These are phyloP conservation scores for Philonicus albiceps DNA, from an alignment of 2,888 invertebrate genomes.

Conservation along the genomic window DNA sequence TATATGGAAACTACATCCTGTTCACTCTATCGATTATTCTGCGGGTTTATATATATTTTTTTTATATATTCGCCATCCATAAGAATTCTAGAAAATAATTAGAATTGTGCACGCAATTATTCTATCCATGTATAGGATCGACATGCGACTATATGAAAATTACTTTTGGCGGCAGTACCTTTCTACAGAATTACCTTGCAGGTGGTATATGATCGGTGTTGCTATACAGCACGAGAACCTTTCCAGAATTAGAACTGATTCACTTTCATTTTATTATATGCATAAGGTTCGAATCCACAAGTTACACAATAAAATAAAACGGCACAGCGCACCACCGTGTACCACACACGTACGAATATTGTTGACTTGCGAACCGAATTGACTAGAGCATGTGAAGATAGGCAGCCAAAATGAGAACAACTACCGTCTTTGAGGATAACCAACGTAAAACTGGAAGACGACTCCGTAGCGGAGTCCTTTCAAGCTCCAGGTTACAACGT, in stretches of 20 bases:
- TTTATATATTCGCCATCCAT: not conserved
- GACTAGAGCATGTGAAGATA: not conserved
- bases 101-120: conserved; percentile 15
- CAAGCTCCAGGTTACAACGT: not conserved
- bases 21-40: conserved; percentile 9
- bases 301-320: not conserved
- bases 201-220: not conserved
- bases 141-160: not conserved
- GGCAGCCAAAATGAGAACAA: not conserved
- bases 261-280: conserved; percentile 10
- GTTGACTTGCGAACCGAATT: not conserved
- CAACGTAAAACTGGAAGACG: not conserved
- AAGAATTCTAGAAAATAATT: not conserved
- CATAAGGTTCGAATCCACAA: not conserved
- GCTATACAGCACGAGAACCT: not conserved
- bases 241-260: not conserved
- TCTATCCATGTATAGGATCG: not conserved
- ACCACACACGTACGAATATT: not conserved
- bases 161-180: not conserved
- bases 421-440: not conserved
- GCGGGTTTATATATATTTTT: not conserved
- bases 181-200: not conserved
- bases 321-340: not conserved
- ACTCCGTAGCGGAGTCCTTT: not conserved
- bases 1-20: not conserved